Conservation (phyloP, 1,140 invertebrate genomes). For the Elymnias hypermnestra region DNA sequence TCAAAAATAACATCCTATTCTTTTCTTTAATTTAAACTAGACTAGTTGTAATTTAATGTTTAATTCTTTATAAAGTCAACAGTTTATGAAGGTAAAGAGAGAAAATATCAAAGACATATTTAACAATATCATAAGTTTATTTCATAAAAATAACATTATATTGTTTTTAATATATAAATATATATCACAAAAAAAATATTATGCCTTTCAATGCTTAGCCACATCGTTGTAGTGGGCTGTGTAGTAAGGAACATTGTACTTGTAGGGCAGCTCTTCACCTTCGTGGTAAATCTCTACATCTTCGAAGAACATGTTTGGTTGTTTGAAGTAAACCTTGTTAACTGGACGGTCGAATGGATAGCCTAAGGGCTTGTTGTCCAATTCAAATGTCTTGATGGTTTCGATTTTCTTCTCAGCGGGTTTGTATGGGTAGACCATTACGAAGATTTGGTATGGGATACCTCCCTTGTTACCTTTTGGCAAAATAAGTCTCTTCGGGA, state of each 20-base stretch:
- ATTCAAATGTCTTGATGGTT: constrained; percentile 36
- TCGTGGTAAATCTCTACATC: constrained; percentile 81
- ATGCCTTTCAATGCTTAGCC: constrained; percentile 38
- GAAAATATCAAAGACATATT: no score
- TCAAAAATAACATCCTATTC: no score
- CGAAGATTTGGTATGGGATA: constrained; percentile 79
- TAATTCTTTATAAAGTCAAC: no score
- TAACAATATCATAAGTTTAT: no score
- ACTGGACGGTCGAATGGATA: constrained; percentile 83
- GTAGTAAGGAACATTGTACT: constrained; percentile 37
- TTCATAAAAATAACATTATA: no score
- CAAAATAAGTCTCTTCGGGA: constrained; percentile 80
- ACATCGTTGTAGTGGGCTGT: constrained; percentile 29
- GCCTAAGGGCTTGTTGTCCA: constrained; percentile 77
- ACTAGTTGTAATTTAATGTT: no score
- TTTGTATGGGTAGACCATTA: constrained; percentile 78
- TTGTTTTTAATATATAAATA: constrained; percentile 1
- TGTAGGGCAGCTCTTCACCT: constrained; percentile 62
- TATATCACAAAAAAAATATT: no score
- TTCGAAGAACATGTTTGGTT: constrained; percentile 81
- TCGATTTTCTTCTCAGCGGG: constrained; percentile 30
- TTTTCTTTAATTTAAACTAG: no score
- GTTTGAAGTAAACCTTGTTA: constrained; percentile 74
- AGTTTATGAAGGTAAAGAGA: no score
- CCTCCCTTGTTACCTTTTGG: constrained; percentile 82